Percentiles rank a stretch among this genome's conserved stretches.
Evolutionary conservation across 2,113 vertebrate species (phyloP).

Genomic region (Rhabdornis inornatus): DNA sequence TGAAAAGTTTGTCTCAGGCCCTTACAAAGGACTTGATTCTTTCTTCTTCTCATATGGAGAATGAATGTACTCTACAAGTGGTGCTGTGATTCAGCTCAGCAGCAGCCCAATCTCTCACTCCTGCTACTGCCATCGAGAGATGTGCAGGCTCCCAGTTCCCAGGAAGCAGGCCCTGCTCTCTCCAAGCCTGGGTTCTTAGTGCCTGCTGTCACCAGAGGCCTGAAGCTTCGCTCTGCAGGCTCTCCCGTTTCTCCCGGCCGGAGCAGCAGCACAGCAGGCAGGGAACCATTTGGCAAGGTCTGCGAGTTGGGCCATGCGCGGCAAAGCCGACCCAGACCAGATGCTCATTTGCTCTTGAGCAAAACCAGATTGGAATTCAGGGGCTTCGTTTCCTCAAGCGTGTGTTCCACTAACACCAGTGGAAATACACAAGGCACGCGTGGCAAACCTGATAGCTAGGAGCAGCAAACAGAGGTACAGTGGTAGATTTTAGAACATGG

Average conservation of each 20-base stretch:
- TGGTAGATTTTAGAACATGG: accelerated
- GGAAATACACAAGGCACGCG: accelerated
- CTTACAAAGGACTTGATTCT: neutral
- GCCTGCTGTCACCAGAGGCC: neutral
- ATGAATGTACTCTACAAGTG: neutral
- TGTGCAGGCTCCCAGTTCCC: neutral
- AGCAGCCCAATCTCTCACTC: neutral
- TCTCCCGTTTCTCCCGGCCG: neutral
- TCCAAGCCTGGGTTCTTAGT: neutral
- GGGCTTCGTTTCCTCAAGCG: accelerated
- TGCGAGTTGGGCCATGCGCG: neutral
- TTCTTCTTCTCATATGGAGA: neutral
- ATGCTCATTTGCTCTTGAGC: neutral
- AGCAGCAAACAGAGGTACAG: neutral
- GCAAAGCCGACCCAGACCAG: neutral
- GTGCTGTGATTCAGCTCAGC: neutral
- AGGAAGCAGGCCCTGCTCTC: accelerated
- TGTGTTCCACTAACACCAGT: accelerated
- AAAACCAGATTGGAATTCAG: neutral
- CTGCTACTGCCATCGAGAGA: neutral
- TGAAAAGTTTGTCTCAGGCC: neutral
- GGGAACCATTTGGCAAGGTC: neutral
- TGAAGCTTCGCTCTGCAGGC: neutral
- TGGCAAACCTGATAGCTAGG: neutral
- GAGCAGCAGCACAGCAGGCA: neutral